phyloP scores from a whole-genome alignment of 2,888 invertebrate genomes.

The Plagodis pulveraria region DNA sequence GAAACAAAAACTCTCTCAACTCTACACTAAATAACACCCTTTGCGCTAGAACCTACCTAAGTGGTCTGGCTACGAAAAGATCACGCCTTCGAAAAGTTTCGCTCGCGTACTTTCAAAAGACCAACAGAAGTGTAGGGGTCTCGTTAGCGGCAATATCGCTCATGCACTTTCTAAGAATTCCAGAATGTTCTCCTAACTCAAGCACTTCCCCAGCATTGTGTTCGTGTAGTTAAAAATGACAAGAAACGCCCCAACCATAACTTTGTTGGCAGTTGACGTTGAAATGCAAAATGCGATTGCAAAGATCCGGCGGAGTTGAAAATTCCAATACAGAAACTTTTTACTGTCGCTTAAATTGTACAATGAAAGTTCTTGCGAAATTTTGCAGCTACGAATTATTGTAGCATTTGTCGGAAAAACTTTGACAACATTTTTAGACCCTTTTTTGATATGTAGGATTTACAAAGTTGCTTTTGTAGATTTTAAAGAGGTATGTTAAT shows the following conservation, averaged over 20 bases:
- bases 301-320: slow-evolving; percentile 4
- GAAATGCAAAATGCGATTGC: slow-evolving; percentile 20
- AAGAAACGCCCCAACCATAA: slow-evolving; percentile 26
- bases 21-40: not conserved
- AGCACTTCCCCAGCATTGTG: slow-evolving; percentile 29
- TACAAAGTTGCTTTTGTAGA: too few species aligned
- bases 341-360: not conserved
- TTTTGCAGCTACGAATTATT: not conserved
- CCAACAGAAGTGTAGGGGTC: slow-evolving; percentile 36
- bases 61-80: slow-evolving; percentile 12
- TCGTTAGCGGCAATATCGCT: slow-evolving; percentile 42
- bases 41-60: not conserved
- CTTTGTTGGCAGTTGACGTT: slow-evolving; percentile 31
- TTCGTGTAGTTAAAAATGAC: slow-evolving; percentile 23
- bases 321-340: slow-evolving; percentile 10
- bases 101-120: slow-evolving; percentile 40
- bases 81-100: slow-evolving; percentile 29
- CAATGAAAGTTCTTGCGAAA: not conserved
- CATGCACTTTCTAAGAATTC: slow-evolving; percentile 27
- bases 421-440: too few species aligned
- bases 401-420: not conserved
- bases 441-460: too few species aligned
- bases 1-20: too few species aligned
- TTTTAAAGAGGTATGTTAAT: too few species aligned
- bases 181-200: slow-evolving; percentile 34